Conservation (phyloP, 2,797 vertebrate genomes). For the Syngnathus acus region DNA sequence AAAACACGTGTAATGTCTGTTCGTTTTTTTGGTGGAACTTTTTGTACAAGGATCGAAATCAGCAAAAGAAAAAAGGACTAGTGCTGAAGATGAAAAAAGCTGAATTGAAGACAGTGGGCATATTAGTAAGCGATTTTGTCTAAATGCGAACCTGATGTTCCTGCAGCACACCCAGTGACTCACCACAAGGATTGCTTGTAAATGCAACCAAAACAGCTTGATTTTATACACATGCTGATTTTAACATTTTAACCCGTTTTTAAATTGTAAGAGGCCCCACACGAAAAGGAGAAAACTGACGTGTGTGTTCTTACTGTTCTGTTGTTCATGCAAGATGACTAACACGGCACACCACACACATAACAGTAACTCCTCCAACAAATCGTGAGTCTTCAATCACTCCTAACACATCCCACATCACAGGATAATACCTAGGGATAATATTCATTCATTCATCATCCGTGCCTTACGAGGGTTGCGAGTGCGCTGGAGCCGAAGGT, state of each 20-base stretch:
- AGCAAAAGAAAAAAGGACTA: not conserved
- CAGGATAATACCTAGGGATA: not conserved
- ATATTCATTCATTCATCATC: no score
- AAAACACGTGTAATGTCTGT: not conserved
- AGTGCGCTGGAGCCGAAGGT: no score
- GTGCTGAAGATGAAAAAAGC: constrained; percentile 2
- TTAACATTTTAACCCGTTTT: not conserved
- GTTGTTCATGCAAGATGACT: not conserved
- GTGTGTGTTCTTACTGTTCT: not conserved
- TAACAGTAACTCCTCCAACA: not conserved
- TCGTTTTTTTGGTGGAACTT: constrained; percentile 1
- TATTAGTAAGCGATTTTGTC: not conserved
- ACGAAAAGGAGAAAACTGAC: not conserved
- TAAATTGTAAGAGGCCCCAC: not conserved
- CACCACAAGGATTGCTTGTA: not conserved
- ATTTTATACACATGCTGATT: not conserved
- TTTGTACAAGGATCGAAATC: not conserved
- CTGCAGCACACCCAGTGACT: not conserved
- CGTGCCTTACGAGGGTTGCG: no score
- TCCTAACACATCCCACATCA: not conserved
- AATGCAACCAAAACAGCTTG: not conserved
- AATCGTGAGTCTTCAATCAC: not conserved
- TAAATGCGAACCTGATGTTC: constrained; percentile 2
- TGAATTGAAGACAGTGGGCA: not conserved
- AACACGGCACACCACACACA: not conserved